Base-by-base conservation (phyloP, 1,140 invertebrate species). In the Lasioglossum albipes region DNA sequence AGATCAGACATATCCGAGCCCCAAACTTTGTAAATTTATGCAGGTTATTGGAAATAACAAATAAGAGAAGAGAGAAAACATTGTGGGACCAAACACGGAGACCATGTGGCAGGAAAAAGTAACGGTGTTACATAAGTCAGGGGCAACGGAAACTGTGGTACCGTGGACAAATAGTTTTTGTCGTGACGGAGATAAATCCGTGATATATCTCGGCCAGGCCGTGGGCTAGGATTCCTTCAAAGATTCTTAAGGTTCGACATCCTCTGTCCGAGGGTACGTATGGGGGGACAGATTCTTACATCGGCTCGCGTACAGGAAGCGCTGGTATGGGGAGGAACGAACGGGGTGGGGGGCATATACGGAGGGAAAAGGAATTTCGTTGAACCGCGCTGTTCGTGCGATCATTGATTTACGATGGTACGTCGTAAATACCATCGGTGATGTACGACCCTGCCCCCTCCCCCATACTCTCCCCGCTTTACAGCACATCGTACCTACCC, bases 401-500 rank as follows among this genome's bases (percentile, higher is more conserved):
- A 89, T 89, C 88, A 89, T 88, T 89, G 88, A 89, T 89, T 89
- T 89, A 89, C 88, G 87, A 86, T 88, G 88, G 87, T 89, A 84
- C 79, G 84, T 88, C 83, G 86, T 89, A 89, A 89, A 89, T 89
- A 89, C 87, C 84, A 70, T 27, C 75, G 76, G 84, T 89, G 87
- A 89, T 89, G 87, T 89, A 89, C 86, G 86, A 88, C 87, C 86
- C 73, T 87, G 84, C 83, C 66, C 69, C 79, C 76, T 70, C 72
- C 52, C 69, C 74, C 57, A 61, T 61, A 71, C 36, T 41, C 64
- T 5, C 16, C 31, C 52, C 31, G 49, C 45, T 52, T 45, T 18
- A 52, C 69, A 65, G 42, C 20, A 59, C 75, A 27, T 61, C 79
- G 42, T 67, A 52, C 64, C 73, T 54, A 74, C 75, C 52, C 69